These are phyloP conservation scores for Rutilus rutilus DNA, from an alignment of 2,113 vertebrate species.

Conservation along the genomic window DNA sequence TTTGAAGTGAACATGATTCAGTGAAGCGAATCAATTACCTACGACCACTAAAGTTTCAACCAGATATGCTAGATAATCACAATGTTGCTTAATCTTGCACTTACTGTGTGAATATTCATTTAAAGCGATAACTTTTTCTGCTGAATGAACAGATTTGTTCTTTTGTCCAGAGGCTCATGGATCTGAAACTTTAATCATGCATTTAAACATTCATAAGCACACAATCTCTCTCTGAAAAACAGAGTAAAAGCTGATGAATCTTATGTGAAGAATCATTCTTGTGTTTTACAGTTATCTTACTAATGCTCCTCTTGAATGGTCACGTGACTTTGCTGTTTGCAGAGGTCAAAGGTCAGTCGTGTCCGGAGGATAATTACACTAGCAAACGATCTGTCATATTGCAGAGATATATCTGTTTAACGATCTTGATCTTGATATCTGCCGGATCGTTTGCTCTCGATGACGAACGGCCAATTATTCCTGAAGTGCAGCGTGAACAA, in stretches of 20 bases:
- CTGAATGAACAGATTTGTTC: neutral
- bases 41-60: neutral
- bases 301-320: too few species aligned
- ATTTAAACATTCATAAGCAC: neutral
- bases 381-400: slow-evolving; percentile 49
- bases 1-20: neutral
- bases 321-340: neutral
- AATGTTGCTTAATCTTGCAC: neutral
- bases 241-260: neutral
- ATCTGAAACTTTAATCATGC: neutral
- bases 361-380: slow-evolving; percentile 42
- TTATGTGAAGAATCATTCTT: neutral
- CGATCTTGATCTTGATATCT: slow-evolving; percentile 39
- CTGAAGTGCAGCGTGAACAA: slow-evolving; percentile 48
- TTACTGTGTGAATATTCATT: neutral
- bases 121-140: neutral
- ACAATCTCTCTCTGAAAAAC: neutral
- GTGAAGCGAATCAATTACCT: neutral
- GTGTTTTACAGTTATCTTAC: neutral
- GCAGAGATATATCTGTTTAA: slow-evolving; percentile 45
- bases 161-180: neutral
- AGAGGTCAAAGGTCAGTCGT: neutral
- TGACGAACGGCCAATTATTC: slow-evolving; percentile 52
- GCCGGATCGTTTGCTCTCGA: neutral
- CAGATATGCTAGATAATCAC: neutral